Evolutionary conservation across 2,797 vertebrate genomes (phyloP).

Genomic region (Propithecus perrieri): DNA sequence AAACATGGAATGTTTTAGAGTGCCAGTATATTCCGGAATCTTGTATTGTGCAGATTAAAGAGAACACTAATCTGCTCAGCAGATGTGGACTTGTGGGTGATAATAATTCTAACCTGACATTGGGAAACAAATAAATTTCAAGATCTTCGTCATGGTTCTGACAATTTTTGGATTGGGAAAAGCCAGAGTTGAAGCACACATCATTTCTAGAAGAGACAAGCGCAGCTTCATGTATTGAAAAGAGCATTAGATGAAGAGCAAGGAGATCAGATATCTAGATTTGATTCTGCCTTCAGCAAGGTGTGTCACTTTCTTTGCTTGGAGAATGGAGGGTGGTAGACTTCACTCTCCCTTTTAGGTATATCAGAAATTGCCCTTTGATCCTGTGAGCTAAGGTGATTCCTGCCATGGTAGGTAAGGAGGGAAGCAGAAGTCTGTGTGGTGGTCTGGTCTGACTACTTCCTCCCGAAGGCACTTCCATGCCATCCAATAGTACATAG

Average conservation of each 20-base stretch:
- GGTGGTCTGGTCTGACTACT: neutral
- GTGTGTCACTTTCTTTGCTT: neutral
- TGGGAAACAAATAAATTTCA: neutral
- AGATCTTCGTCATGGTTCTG: neutral
- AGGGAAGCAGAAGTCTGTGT: neutral
- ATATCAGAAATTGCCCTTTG: neutral
- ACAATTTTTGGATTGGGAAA: neutral
- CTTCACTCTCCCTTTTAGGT: neutral
- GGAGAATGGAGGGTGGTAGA: neutral
- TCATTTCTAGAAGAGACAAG: neutral
- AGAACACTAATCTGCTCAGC: neutral
- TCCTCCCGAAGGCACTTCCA: neutral
- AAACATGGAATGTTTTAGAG: neutral
- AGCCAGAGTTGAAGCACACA: neutral
- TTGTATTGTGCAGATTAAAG: neutral
- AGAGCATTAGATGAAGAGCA: neutral
- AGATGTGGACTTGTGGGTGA: neutral
- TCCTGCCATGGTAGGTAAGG: accelerated
- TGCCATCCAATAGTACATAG: neutral
- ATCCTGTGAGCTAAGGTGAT: neutral
- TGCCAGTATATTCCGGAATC: neutral
- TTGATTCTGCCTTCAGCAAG: neutral
- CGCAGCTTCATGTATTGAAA: neutral
- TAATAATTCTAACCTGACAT: neutral
- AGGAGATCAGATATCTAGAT: neutral